Evolutionary conservation across 2,113 vertebrate genomes (phyloP).

Genomic region (Pavo muticus): DNA sequence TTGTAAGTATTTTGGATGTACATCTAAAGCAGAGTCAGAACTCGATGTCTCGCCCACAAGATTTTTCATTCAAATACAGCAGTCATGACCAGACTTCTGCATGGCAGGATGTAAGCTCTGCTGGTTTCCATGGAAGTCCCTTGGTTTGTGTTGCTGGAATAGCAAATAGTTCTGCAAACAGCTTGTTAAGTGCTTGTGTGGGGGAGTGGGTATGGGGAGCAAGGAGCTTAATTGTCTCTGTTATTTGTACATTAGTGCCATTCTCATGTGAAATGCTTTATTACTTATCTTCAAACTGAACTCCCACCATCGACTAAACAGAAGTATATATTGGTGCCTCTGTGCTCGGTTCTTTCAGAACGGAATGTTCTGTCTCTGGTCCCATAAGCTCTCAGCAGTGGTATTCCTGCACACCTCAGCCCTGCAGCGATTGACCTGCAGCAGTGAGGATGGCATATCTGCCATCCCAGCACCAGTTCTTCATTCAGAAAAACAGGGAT

Average conservation of each 20-base stretch:
- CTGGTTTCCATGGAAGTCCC: slow-evolving; percentile 47
- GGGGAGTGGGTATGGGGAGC: not conserved
- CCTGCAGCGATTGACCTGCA: not conserved
- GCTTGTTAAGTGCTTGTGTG: not conserved
- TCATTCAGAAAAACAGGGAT: not conserved
- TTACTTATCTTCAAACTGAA: not conserved
- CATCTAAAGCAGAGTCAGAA: not conserved
- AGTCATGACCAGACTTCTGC: not conserved
- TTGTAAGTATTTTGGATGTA: accelerated
- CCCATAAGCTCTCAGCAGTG: not conserved
- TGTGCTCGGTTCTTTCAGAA: not conserved
- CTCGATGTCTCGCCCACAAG: not conserved
- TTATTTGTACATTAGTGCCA: not conserved
- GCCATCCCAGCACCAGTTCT: not conserved
- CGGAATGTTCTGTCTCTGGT: not conserved
- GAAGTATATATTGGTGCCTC: not conserved
- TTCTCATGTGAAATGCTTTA: not conserved
- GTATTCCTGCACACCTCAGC: not conserved
- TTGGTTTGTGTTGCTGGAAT: not conserved
- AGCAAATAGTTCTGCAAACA: slow-evolving; percentile 15
- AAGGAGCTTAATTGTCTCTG: not conserved
- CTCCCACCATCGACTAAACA: not conserved
- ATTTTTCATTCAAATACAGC: not conserved
- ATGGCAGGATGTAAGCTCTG: not conserved
- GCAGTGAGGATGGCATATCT: not conserved